A percentile compares a stretch with the other conserved stretches of the same genome.
Conservation (phyloP, 2,888 invertebrate species). For the Cosmopolites sordidus region DNA sequence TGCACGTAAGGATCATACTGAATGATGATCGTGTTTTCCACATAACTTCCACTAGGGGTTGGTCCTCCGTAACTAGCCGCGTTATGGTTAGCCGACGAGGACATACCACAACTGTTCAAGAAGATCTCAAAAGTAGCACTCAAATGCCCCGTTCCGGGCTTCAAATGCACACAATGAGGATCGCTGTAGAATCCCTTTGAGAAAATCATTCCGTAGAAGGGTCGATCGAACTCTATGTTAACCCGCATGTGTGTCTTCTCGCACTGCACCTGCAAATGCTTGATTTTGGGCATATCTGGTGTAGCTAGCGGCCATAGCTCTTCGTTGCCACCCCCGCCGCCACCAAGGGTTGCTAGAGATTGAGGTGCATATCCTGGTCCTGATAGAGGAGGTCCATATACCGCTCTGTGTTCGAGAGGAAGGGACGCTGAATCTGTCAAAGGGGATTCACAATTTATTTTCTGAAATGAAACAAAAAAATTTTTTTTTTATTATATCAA, state of each 20-base stretch:
- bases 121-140: conserved; percentile 92
- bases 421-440: conserved; percentile 74
- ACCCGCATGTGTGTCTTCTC: conserved; percentile 95
- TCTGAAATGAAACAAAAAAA: conserved; percentile 54
- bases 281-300: conserved; percentile 89
- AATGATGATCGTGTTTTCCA: conserved; percentile 91
- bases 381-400: conserved; percentile 64
- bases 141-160: conserved; percentile 85
- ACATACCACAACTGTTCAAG: conserved; percentile 90
- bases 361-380: conserved; percentile 48
- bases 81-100: conserved; percentile 86
- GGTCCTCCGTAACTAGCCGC: conserved; percentile 78
- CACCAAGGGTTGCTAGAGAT: conserved; percentile 44
- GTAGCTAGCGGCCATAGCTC: conserved; percentile 87
- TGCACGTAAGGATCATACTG: conserved; percentile 94
- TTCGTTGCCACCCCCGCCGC: conserved; percentile 52
- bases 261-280: conserved; percentile 89
- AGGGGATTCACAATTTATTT: conserved; percentile 72
- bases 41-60: conserved; percentile 88
- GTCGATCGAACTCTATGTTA: conserved; percentile 90
- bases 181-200: conserved; percentile 92
- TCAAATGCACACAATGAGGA: conserved; percentile 84
- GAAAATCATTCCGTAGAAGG: conserved; percentile 95
- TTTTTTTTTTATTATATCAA: not conserved
- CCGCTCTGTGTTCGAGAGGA: conserved; percentile 75